Evolutionary conservation across 2,113 vertebrate genomes (phyloP).

Genomic region (Uropsilus gracilis): DNA sequence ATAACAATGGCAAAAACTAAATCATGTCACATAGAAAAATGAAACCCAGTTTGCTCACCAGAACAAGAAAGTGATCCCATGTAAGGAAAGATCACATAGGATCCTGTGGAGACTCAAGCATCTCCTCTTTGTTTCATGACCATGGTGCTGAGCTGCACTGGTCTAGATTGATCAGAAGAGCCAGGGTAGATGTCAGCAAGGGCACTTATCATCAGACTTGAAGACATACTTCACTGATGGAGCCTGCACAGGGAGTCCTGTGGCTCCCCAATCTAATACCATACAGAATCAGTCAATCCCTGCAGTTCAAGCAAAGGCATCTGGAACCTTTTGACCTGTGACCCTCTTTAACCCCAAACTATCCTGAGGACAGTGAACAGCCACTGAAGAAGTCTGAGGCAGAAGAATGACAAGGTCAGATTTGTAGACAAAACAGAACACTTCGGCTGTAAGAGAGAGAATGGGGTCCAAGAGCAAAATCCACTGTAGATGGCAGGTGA

Average conservation of each 20-base stretch:
- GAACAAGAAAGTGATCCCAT: background rate
- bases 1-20: background rate
- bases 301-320: background rate
- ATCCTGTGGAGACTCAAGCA: background rate
- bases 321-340: background rate
- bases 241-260: background rate
- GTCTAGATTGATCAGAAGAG: background rate
- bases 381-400: background rate
- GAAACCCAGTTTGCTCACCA: background rate
- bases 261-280: background rate
- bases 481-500: background rate
- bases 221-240: background rate
- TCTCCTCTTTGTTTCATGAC: background rate
- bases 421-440: background rate
- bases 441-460: background rate
- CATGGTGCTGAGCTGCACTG: fast-evolving
- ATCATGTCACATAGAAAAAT: background rate
- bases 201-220: background rate
- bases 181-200: background rate
- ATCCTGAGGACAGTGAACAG: background rate
- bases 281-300: background rate
- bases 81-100: background rate
- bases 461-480: background rate
- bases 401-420: background rate
- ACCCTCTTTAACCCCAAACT: background rate